Conservation (phyloP, 2,113 vertebrate genomes). For the Lepidothrix coronata region DNA sequence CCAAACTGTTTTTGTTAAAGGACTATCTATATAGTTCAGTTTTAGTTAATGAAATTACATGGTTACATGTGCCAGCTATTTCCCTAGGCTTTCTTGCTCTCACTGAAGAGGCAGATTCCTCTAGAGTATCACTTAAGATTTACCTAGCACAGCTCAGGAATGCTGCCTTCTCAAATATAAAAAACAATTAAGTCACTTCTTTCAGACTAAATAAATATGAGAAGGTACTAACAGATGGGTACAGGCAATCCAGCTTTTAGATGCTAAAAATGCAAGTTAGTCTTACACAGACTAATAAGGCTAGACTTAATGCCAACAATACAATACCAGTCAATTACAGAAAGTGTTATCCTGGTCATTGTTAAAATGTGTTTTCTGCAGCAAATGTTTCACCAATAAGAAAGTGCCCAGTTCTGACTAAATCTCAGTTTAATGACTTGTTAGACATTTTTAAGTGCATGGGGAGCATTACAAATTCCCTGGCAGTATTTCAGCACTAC, state of each 20-base stretch:
- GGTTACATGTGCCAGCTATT: background rate
- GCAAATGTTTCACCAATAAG: background rate
- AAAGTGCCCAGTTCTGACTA: background rate
- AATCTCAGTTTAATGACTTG: background rate
- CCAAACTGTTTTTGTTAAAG: background rate
- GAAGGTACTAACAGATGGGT: background rate
- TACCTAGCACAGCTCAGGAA: background rate
- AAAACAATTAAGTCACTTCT: background rate
- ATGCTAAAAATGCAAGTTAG: background rate
- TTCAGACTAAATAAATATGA: background rate
- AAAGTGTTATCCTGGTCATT: background rate
- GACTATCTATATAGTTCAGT: accelerated
- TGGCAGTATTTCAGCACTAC: background rate
- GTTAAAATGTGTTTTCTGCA: background rate
- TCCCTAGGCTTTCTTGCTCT: background rate
- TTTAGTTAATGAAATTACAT: accelerated
- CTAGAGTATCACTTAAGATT: background rate
- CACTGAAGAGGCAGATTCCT: background rate
- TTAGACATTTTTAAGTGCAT: background rate
- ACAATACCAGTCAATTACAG: background rate
- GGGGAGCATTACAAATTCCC: background rate
- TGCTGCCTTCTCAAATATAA: background rate
- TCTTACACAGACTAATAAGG: background rate
- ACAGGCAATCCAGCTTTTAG: background rate
- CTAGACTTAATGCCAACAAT: background rate